Base-by-base conservation (phyloP, 1,140 invertebrate species). In the Danaus melanippus region DNA sequence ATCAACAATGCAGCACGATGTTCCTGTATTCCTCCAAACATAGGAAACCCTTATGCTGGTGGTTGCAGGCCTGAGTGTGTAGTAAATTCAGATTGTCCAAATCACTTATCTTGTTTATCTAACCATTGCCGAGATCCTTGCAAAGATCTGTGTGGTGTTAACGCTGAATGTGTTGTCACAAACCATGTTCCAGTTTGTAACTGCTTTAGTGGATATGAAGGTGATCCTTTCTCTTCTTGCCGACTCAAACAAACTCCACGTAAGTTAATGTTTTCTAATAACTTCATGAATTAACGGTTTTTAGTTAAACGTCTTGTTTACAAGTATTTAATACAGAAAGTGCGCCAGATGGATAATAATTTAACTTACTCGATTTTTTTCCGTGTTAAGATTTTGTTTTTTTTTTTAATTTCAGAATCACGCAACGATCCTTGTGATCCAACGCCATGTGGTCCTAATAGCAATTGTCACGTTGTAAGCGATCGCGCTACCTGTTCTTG, bases 51-150 rank as follows among this genome's bases (percentile, higher is more conserved):
- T 0, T 94, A 94, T 65, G 89, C 89, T 4, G 91, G 92, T 8
- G 93, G 92, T 15, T 94, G 94, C 66, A 89, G 92, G 56, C 94
- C 94, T 0, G 94, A 96, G 77, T 96, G 95, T 77, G 90, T 93
- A 1, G 90, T 92, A 56, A 94, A 93, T 77, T 90, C 92, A 0
- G 95, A 97, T 64, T 97, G 96, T 79, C 89, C 93, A 0, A 92
- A 91, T 64, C 89, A 94, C 67, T 78, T 95, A 45, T 92, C 94
- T 40, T 97, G 96, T 79, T 87, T 96, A 40, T 93, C 94, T 60
- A 92, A 95, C 66, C 92, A 95, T 67, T 97, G 96, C 69, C 88
- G 94, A 62, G 92, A 97, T 89, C 95, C 95, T n/a, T 97, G 96
- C 76, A 92, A 91, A 53, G 94, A 95, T 39, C 89, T 95, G 45